Evolutionary conservation across 2,797 vertebrate genomes (phyloP), one percentile per base, ranked within the genome.

Genomic region (Delichon dasypus): DNA sequence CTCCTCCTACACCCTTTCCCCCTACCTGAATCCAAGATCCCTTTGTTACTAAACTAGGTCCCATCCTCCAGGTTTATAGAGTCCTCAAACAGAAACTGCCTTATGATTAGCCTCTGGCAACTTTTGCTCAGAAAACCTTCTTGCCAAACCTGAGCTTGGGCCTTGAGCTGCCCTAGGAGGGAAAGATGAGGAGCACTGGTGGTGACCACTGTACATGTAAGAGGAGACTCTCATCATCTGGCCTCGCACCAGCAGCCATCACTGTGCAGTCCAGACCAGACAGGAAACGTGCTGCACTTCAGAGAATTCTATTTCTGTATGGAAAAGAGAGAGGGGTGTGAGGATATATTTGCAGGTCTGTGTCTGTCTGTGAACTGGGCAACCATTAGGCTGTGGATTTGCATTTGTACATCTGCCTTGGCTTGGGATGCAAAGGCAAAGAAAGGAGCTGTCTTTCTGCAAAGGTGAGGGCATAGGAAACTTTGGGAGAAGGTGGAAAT

Each of bases 261-360:
- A 11, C 27, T 1, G 0, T n/a, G 47, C 45, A 74, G 67, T 21
- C 57, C 66, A 79, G 61, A 76, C 45, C 57, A 90, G 74, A 74
- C 80, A 90, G 93, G 85, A 96, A 96, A 71, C 0, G 32, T 26
- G 34, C 30, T 93, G 64, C 32, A 21, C 54, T 91, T 90, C 77
- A 87, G 53, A 95, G 74, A 90, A 47, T 30, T 80, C 27, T 60
- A 29, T 70, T 57, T 53, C 11, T 73, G n/a, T 32, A 53, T 45
- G 67, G 80, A 78, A 82, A 82, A 73, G 65, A 75, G 42, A 66
- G 47, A 80, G 38, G 10, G 7, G 6, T 32, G 25, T 5, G 4
- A 29, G 32, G 30, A 51, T 30, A 30, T 0, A 0, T 61, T 22
- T 51, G 23, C 20, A 23, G 14, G 29, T 40, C 13, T 2, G 0